A percentile compares a stretch with the other conserved stretches of the same genome.
These are phyloP conservation scores for Heptranchias perlo DNA, from an alignment of 2,113 vertebrate genomes.

Conservation along the genomic window DNA sequence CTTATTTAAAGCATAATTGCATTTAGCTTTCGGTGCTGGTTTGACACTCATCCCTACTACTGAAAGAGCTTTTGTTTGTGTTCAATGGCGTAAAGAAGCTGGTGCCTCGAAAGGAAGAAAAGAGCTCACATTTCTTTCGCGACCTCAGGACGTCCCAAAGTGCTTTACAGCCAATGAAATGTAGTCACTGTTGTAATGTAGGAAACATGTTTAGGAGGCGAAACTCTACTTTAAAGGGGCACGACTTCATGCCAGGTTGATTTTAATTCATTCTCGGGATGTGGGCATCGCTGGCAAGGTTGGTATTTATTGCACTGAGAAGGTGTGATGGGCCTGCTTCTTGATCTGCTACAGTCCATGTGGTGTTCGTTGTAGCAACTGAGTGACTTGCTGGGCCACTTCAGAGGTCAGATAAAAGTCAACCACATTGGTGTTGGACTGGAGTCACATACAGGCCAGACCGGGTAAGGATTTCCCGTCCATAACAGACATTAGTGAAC, in stretches of 20 bases:
- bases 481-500: not conserved
- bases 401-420: not conserved
- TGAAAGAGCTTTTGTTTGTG: not conserved
- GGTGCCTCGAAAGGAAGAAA: not conserved
- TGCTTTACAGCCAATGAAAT: not conserved
- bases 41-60: not conserved
- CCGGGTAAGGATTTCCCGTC: not conserved
- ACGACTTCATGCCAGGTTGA: not conserved
- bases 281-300: not conserved
- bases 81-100: not conserved
- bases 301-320: not conserved
- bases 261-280: not conserved
- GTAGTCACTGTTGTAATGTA: not conserved
- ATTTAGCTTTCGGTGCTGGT: not conserved
- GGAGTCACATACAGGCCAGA: not conserved
- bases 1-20: not conserved
- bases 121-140: not conserved
- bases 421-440: not conserved
- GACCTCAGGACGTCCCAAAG: not conserved
- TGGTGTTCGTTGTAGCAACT: not conserved
- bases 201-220: not conserved
- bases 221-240: not conserved
- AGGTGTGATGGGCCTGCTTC: not conserved
- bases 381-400: not conserved
- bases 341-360: no score